Evolutionary conservation across 2,113 vertebrate genomes (phyloP), one percentile per base, ranked within the genome.

Genomic region (Pseudorectes ferrugineus): DNA sequence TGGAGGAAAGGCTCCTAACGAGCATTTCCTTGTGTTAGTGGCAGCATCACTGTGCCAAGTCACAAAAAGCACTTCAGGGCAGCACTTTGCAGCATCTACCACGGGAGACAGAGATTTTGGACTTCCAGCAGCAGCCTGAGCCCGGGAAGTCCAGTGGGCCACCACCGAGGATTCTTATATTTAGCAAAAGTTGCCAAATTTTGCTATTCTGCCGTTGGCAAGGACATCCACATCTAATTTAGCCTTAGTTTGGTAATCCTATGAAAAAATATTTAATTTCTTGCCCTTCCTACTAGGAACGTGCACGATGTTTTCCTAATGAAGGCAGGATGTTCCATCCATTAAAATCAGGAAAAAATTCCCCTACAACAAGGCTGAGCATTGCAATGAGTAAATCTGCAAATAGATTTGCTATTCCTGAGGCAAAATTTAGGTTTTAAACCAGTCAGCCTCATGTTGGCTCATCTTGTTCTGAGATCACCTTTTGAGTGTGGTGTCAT

Each of bases 141-240:
- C 42, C 54, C 81, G 31, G 21, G 2, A 33, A 43, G 8, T 33
- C 62, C 16, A 0, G 0, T 0, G 4, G 29, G 23, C 14, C 35
- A 51, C 23, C 33, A 40, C 24, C 25, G 8, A 36, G 46, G 43
- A 8, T 51, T 45, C 55, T 54, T 16, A 5, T 16, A 36, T 63
- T 12, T 24, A 76, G 38, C 29, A 78, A 12, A 72, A 81, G 40
- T 16, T 55, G 70, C 35, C 46, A 11, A 68, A 68, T 10, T 35
- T 10, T 54, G 35, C 40, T 13, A 2, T 35, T 52, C 21, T 72
- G 40, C 42, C 11, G 1, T 17, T 49, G 42, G 42, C 58, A 65
- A 96, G 63, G 57, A n/a, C 26, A 12, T 24, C 40, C 10, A 14
- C 43, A 9, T n/a, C 13, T 54, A 35, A 82, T 61, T 78, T 45